Base-by-base conservation (phyloP, 2,888 invertebrate genomes). In the Eumacrocentrus americanus region DNA sequence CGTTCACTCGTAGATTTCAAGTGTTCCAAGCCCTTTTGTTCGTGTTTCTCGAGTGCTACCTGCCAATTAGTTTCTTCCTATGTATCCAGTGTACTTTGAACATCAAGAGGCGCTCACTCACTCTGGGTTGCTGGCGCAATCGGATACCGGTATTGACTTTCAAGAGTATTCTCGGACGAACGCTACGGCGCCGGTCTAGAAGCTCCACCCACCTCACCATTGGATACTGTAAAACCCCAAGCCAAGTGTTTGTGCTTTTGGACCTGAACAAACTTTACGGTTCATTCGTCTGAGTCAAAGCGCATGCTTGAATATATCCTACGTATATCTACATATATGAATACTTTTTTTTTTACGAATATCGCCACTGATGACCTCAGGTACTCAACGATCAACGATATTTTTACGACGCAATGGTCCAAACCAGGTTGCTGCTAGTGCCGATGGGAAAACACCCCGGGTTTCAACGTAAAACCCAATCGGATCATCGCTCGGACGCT, bases 101-200 rank as follows among this genome's bases (percentile, higher is more conserved):
- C 70, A 75, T 75, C 69, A 66, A 61, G 71, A 73, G 64, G 42
- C 42, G 14, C 16, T 42, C 42, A 42, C 42, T 46, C n/a, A 25
- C 5, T n/a, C 46, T 46, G n/a, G 5, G 2, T 22, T 1, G 23
- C 62, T 50, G 58, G 63, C 63, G 74, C 68, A 72, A 77, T 70
- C 65, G 67, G 72, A 76, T 72, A 73, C 71, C 66, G 61, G 71
- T 72, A 76, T 76, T 75, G 71, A 72, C 71, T 77, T 77, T 73
- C 75, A 74, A 75, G 69, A 72, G 72, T 72, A 76, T 76, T 74
- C 69, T 68, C 66, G 50, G 51, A 16, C 16, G 18, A 16, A 44
- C 29, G 42, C 42, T 34, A 44, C 53, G 35, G 2, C 34, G 20
- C 11, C 34, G 12, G 44, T 54, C 14, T 16, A 9, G 11, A 11